Percentiles rank a stretch among this genome's conserved stretches.
These are phyloP conservation scores for Pseudomugil tenellus DNA, from an alignment of 2,797 vertebrate genomes.

Conservation along the genomic window DNA sequence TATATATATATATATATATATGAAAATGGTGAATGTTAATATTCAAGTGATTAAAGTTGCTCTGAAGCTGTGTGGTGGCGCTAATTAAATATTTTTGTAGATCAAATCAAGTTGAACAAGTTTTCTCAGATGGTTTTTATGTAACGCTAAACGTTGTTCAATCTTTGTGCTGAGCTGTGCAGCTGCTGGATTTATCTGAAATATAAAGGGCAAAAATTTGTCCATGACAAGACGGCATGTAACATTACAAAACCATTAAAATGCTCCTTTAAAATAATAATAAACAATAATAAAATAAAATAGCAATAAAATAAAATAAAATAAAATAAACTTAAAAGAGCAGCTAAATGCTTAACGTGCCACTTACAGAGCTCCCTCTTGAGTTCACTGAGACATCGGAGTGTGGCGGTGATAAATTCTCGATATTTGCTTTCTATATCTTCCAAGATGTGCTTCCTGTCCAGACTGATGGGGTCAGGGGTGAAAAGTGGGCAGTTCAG, in stretches of 20 bases:
- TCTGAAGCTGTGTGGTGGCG: neutral
- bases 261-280: neutral
- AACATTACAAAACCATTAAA: neutral
- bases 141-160: too few relatives aligned
- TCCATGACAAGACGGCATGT: neutral
- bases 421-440: slow-evolving; percentile 79
- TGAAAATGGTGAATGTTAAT: too few relatives aligned
- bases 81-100: neutral
- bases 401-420: slow-evolving; percentile 77
- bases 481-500: slow-evolving; percentile 71
- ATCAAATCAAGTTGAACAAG: neutral
- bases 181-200: neutral
- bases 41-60: too few relatives aligned
- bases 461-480: slow-evolving; percentile 66
- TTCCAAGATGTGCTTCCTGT: slow-evolving; percentile 77
- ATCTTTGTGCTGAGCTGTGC: neutral
- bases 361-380: slow-evolving; percentile 81
- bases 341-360: neutral
- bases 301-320: too few relatives aligned
- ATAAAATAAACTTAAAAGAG: neutral
- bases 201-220: neutral
- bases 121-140: neutral
- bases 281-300: too few relatives aligned
- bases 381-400: slow-evolving; percentile 77
- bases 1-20: too few relatives aligned